Percentiles rank a stretch among this genome's conserved stretches.
These are phyloP conservation scores for Microctenopoma lineatum DNA, from an alignment of 2,797 vertebrate species.

Conservation along the genomic window DNA sequence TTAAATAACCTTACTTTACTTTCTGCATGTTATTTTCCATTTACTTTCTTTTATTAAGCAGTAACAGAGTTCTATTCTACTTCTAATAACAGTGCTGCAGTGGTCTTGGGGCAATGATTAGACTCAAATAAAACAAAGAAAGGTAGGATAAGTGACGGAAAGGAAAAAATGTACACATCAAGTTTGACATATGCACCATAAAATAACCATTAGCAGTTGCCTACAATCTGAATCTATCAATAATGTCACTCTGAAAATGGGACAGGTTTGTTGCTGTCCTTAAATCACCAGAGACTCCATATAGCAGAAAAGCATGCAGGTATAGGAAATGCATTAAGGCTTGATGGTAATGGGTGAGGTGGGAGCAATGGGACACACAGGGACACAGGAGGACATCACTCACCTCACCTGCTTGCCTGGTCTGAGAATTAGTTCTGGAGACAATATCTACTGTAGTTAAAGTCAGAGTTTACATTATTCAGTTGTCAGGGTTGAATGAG, in stretches of 20 bases:
- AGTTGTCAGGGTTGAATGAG: too few relatives aligned
- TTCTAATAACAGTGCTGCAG: constrained; percentile 50
- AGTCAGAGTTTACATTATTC: not conserved
- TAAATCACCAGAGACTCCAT: constrained; percentile 85
- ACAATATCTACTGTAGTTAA: constrained; percentile 16
- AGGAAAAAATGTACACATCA: constrained; percentile 65
- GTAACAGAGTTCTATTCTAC: constrained; percentile 22
- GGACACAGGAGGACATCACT: constrained; percentile 69
- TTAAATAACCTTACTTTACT: constrained; percentile 11
- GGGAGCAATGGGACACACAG: constrained; percentile 71
- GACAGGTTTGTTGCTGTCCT: constrained; percentile 89
- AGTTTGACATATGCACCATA: constrained; percentile 86
- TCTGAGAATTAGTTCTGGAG: constrained; percentile 9
- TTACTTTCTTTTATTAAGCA: constrained; percentile 48
- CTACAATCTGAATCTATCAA: constrained; percentile 86
- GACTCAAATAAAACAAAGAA: constrained; percentile 55
- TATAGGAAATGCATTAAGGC: constrained; percentile 83
- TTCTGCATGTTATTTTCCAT: constrained; percentile 36
- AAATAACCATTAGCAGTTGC: constrained; percentile 88
- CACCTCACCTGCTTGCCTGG: constrained; percentile 51
- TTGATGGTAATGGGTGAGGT: constrained; percentile 76
- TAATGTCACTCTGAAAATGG: constrained; percentile 86
- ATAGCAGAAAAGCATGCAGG: constrained; percentile 78
- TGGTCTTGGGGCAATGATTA: constrained; percentile 58
- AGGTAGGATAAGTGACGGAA: constrained; percentile 19